Base-by-base conservation (phyloP, 2,888 invertebrate genomes). In the Rotaria magnacalcarata region DNA sequence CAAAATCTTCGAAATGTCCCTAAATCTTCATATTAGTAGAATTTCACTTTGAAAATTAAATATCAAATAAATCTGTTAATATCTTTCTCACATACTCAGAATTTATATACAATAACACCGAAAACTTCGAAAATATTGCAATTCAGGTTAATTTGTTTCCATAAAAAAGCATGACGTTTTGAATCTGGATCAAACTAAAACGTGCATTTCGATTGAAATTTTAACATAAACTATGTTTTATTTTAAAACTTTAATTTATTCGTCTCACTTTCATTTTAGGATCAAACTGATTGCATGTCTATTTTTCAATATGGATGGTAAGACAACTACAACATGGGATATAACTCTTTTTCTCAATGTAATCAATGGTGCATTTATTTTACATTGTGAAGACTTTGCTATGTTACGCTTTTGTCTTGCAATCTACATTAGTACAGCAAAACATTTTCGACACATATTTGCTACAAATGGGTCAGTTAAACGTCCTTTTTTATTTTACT, bases 361-460 rank as follows among this genome's bases (percentile, higher is more conserved):
- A 0, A 92, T 98, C 8, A 98, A 98, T 89, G 99, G 99, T 0
- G 95, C 97, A 0, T 93, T 99, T 84, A 95, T 98, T 89, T 92
- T 99, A 84, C 98, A 99, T 91, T 96, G 97, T 88, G 97, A 98
- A 91, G 98, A 99, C 91, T 95, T 97, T 0, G 94, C 97, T 87
- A 95, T 99, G 89, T 93, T 99, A 87, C 93, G 99, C 90, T 96
- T 96, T 90, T 97, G 97, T 43, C 95, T 97, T 91, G 97, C 98
- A 0, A 96, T 97, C 0, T 97, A 96, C 89, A 96, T 99, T 87
- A 98, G 98, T 91, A 97, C 96, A 0, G 96, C 96, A 0, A 96
- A 96, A 89, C 97, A 98, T 92, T 99, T 99, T 91, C 98, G 97
- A 92, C 97, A 97, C 90, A 96, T 99, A 88, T 99, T 99, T 91